Conservation (phyloP, 2,888 invertebrate species). For the Hydropsyche betteni region DNA sequence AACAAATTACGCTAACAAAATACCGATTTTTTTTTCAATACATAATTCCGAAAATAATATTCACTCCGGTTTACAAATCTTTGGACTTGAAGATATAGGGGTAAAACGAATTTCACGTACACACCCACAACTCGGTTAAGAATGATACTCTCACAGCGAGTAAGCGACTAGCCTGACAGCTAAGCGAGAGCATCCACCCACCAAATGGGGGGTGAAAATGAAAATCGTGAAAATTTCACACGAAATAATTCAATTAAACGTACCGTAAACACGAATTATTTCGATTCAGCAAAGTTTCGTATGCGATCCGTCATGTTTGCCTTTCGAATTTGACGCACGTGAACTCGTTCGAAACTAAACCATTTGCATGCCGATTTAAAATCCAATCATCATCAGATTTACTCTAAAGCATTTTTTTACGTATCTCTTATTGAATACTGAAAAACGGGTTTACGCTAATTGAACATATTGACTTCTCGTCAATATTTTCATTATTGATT, state of each 20-base stretch:
- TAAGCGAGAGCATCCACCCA: conserved; percentile 34
- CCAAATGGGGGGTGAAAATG: neutral
- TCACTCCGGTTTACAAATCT: conserved; percentile 19
- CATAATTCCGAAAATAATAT: neutral
- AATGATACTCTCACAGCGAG: conserved; percentile 39
- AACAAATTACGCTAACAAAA: no score
- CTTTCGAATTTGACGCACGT: neutral
- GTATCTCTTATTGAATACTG: no score
- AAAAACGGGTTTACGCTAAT: no score
- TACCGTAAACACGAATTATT: no score
- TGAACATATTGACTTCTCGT: no score
- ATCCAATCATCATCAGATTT: no score
- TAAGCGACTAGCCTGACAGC: conserved; percentile 44
- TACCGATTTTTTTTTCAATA: neutral
- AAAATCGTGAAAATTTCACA: conserved; percentile 4
- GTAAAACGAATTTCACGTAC: conserved; percentile 23
- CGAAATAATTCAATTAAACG: no score
- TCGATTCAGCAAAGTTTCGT: neutral
- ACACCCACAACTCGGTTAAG: conserved; percentile 32
- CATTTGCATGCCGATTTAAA: no score
- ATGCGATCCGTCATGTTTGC: neutral
- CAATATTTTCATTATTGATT: no score
- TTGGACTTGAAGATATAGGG: neutral
- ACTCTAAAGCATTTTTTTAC: no score
- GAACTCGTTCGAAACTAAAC: neutral